Evolutionary conservation across 2,113 vertebrate genomes (phyloP).

Genomic region (Ovibos moschatus): DNA sequence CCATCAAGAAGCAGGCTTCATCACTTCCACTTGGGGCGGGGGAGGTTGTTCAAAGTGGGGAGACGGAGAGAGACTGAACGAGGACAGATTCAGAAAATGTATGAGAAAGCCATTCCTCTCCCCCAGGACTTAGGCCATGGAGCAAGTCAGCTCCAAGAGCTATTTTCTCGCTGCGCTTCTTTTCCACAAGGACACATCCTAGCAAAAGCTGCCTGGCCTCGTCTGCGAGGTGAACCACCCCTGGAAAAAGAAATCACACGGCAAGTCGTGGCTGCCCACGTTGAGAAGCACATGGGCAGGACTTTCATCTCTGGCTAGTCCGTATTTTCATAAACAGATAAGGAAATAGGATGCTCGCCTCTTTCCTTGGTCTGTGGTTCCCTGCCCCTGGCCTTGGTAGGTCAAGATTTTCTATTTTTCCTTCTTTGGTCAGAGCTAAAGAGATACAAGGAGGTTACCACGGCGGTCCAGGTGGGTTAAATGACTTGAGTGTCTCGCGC

Average conservation of each 20-base stretch:
- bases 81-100: neutral
- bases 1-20: neutral
- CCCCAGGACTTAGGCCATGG: neutral
- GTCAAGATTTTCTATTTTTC: neutral
- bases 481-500: neutral
- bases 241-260: neutral
- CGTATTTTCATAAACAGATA: neutral
- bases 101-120: neutral
- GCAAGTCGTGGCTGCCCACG: neutral
- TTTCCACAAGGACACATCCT: neutral
- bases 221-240: neutral
- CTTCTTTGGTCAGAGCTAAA: neutral
- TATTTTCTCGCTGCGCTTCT: neutral
- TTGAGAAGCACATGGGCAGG: neutral
- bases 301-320: neutral
- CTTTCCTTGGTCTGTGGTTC: neutral
- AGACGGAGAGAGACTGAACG: neutral
- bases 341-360: neutral
- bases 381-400: neutral
- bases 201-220: neutral
- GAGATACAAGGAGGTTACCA: neutral
- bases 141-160: neutral
- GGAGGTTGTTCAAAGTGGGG: neutral
- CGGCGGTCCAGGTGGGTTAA: neutral
- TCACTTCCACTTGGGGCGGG: neutral